Evolutionary conservation across 2,888 invertebrate genomes (phyloP), one percentile per base, ranked within the genome.

Genomic region (Dicranocentrus wangi): DNA sequence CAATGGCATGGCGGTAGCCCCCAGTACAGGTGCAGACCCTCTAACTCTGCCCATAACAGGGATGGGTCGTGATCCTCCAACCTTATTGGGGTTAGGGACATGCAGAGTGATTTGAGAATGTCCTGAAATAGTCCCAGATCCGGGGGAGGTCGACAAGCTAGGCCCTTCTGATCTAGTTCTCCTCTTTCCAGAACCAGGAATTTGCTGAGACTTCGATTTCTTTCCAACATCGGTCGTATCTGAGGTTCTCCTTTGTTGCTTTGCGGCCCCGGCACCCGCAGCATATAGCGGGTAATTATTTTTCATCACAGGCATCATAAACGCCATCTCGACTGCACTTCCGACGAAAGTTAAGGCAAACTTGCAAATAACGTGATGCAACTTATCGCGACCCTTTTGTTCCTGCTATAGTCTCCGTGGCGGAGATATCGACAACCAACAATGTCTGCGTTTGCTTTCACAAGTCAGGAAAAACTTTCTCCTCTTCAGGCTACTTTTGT

Each of bases 251-350:
- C 84, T 73, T 47, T 82, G 82, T 43, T 69, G 77, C 21, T 77
- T 69, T 2, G 32, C 19, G 5, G 60, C 32, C 13, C 53, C 68
- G 19, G 51, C 72, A 51, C 63, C 69, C 23, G 51, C 53, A 79
- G 72, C 60, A 19, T 32, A 60, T 17, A 32, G 23, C 28, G 3
- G 39, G 66, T 85, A 85, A 55, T 85, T 85, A 65, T 85, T 86
- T 28, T 85, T 85, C 82, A 84, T 79, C 3, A 86, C 83, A 17
- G 86, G 86, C 86, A 86, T 86, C 84, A 86, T 85, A 78, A 86
- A 85, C 63, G 86, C 86, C 86, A 86, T 86, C 7, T 65, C 63
- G 63, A 42, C 28, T 32, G 13, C n/a, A 51, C 47, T 51, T 51
- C 7, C 39, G 7, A 15, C 42, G 63, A 8, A 13, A 39, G 2